phyloP scores from a whole-genome alignment of 2,797 vertebrate genomes.

The Cephalopachus bancanus region DNA sequence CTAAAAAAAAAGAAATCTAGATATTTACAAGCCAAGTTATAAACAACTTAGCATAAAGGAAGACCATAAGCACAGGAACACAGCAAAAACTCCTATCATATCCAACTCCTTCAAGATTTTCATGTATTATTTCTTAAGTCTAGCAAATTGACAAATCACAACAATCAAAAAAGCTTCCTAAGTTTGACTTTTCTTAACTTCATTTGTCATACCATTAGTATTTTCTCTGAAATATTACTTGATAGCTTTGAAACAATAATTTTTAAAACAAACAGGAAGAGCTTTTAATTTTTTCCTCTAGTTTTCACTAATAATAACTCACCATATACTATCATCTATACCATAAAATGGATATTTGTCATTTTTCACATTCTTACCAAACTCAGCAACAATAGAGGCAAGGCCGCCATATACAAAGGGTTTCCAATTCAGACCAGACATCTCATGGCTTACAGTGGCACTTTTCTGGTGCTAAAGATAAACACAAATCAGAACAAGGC shows the following conservation, averaged over 20 bases:
- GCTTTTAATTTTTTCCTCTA: slow-evolving; percentile 17
- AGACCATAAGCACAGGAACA: slow-evolving; percentile 48
- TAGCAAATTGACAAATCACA: slow-evolving; percentile 68
- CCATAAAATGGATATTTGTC: slow-evolving; percentile 48
- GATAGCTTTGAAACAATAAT: slow-evolving; percentile 6
- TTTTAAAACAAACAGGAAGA: slow-evolving; percentile 57
- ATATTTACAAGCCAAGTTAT: slow-evolving; percentile 57
- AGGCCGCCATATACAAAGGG: slow-evolving; percentile 98
- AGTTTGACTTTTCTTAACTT: slow-evolving; percentile 66
- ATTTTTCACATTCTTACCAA: slow-evolving; percentile 91
- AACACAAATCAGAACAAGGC: slow-evolving; percentile 79
- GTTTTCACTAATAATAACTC: slow-evolving; percentile 51
- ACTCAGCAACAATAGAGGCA: slow-evolving; percentile 98
- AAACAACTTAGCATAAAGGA: slow-evolving; percentile 59
- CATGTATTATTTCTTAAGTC: slow-evolving; percentile 40
- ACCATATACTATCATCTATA: background rate
- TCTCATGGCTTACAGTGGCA: slow-evolving; percentile 90
- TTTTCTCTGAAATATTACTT: slow-evolving; percentile 53
- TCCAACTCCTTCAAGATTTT: slow-evolving; percentile 39
- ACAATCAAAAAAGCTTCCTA: slow-evolving; percentile 45
- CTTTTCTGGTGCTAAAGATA: slow-evolving; percentile 83
- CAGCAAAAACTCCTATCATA: slow-evolving; percentile 42
- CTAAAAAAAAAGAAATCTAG: background rate
- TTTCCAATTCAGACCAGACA: slow-evolving; percentile 96
- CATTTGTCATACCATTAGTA: slow-evolving; percentile 26